Percentiles rank a stretch among this genome's conserved stretches.
phyloP scores from a whole-genome alignment of 2,888 invertebrate species.

The Ferrisia virgata region DNA sequence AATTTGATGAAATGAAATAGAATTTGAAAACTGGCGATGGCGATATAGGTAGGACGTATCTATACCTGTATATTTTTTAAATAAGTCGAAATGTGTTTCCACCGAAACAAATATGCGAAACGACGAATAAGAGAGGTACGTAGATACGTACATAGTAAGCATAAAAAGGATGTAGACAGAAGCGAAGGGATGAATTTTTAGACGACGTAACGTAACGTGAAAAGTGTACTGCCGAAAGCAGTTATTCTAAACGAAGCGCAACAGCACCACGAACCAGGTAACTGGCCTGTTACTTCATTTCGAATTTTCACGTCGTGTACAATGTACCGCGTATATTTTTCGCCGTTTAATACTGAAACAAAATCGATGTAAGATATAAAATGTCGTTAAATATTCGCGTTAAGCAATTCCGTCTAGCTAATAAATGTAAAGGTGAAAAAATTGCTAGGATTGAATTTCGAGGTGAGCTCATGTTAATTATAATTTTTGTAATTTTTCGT shows the following conservation, averaged over 20 bases:
- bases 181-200: not conserved
- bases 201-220: conserved; percentile 24
- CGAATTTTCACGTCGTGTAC: conserved; percentile 20
- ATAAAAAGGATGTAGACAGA: conserved; percentile 15
- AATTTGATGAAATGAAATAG: not conserved
- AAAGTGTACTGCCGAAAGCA: conserved; percentile 7
- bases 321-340: conserved; percentile 5
- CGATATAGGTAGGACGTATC: no score
- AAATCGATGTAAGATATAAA: conserved; percentile 22
- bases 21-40: conserved; percentile 13
- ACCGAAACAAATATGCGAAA: conserved; percentile 16
- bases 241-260: conserved; percentile 38
- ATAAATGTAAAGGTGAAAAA: conserved; percentile 67
- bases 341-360: not conserved
- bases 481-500: not conserved
- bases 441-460: conserved; percentile 69
- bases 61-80: not conserved
- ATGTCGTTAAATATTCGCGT: conserved; percentile 70
- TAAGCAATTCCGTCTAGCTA: conserved; percentile 66
- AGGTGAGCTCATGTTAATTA: conserved; percentile 60
- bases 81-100: not conserved
- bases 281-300: conserved; percentile 39
- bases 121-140: not conserved
- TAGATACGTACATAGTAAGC: no score
- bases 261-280: conserved; percentile 35